phyloP scores from a whole-genome alignment of 2,888 invertebrate genomes.

The Stenchaetothrips biformis region DNA sequence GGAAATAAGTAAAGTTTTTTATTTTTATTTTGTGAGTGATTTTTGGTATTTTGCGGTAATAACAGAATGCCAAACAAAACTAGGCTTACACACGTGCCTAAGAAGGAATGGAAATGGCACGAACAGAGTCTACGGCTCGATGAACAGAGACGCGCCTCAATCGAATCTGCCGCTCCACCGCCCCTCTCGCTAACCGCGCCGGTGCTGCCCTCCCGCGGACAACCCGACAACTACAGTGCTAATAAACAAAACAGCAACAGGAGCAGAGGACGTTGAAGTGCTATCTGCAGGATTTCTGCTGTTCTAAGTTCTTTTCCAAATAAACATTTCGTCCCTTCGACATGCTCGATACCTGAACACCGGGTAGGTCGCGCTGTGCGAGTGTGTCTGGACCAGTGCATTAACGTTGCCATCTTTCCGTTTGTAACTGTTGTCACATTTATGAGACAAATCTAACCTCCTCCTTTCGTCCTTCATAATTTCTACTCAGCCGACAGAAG shows the following conservation, averaged over 20 bases:
- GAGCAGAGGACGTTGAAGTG: conserved; percentile 1
- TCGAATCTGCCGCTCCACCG: background rate
- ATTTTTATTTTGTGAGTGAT: too few relatives aligned
- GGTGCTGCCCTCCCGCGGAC: background rate
- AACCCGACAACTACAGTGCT: background rate
- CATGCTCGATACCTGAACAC: too few relatives aligned
- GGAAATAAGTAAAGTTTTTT: too few relatives aligned
- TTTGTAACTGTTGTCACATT: background rate
- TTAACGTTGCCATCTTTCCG: background rate
- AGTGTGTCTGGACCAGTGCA: too few relatives aligned
- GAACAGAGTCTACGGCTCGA: too few relatives aligned
- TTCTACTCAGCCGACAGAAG: background rate
- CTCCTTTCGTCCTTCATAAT: background rate
- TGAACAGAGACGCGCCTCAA: too few relatives aligned
- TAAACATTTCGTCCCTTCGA: background rate
- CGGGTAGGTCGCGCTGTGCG: too few relatives aligned
- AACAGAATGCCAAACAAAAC: too few relatives aligned
- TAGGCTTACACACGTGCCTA: too few relatives aligned
- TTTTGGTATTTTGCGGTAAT: too few relatives aligned
- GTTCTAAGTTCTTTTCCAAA: background rate
- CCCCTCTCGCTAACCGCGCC: background rate
- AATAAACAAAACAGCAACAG: background rate
- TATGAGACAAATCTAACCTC: background rate
- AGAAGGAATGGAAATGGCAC: too few relatives aligned
- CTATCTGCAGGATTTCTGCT: background rate